Evolutionary conservation across 2,888 invertebrate genomes (phyloP).

Genomic region (Epinotia ramella): DNA sequence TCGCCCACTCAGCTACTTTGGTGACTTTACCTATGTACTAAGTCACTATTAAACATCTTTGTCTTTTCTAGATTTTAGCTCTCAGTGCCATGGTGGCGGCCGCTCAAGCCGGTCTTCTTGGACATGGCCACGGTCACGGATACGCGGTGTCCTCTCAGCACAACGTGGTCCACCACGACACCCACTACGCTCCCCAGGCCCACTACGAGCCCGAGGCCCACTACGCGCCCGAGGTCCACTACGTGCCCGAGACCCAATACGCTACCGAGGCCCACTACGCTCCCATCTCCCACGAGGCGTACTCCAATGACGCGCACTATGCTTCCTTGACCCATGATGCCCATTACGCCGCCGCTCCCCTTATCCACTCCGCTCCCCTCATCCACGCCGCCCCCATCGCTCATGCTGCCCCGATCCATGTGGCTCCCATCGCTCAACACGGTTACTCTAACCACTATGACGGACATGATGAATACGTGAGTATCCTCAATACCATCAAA

Average conservation of each 20-base stretch:
- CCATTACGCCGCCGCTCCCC: constrained; percentile 43
- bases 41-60: constrained; percentile 6
- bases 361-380: constrained; percentile 51
- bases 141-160: constrained; percentile 59
- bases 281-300: constrained; percentile 44
- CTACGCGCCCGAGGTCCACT: constrained; percentile 52
- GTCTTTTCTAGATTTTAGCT: constrained; percentile 67
- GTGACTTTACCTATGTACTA: too few species aligned
- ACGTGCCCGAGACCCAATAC: constrained; percentile 46
- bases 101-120: constrained; percentile 80
- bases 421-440: constrained; percentile 49
- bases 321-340: constrained; percentile 61
- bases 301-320: constrained; percentile 55
- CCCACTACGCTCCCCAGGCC: constrained; percentile 45
- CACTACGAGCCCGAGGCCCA: constrained; percentile 46
- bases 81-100: constrained; percentile 73
- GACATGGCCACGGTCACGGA: constrained; percentile 60
- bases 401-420: constrained; percentile 49
- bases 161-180: constrained; percentile 57
- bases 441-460: constrained; percentile 50
- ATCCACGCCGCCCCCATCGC: constrained; percentile 50
- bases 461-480: constrained; percentile 58
- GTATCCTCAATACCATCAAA: constrained; percentile 35
- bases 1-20: too few species aligned
- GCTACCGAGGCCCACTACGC: constrained; percentile 46